A percentile compares a stretch with the other conserved stretches of the same genome.
phyloP scores from a whole-genome alignment of 2,888 invertebrate species.

The Nipponacmea schrenckii region DNA sequence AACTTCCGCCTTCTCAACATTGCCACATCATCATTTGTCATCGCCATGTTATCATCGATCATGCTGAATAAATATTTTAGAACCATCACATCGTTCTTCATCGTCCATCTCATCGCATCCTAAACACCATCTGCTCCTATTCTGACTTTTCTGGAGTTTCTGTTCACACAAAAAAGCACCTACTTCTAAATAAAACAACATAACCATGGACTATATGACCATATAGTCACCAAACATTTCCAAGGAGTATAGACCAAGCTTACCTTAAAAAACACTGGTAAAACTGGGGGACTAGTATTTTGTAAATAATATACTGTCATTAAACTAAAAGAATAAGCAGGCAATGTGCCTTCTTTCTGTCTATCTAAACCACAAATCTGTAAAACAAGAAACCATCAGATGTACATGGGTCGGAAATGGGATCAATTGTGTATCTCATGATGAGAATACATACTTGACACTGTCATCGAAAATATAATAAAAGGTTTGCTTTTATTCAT shows the following conservation, averaged over 20 bases:
- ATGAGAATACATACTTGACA: too few species aligned
- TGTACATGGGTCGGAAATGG: not conserved
- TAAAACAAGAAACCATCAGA: not conserved
- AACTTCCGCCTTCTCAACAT: too few species aligned
- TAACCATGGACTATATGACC: too few species aligned
- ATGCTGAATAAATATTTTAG: too few species aligned
- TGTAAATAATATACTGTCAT: conserved; percentile 72
- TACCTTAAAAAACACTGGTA: conserved; percentile 70
- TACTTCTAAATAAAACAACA: not conserved
- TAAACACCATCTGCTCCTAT: too few species aligned
- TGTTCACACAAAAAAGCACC: not conserved
- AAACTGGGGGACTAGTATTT: conserved; percentile 60
- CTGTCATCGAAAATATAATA: not conserved
- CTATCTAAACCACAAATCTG: conserved; percentile 69
- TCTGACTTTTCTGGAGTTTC: not conserved
- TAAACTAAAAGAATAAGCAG: conserved; percentile 69
- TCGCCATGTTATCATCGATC: too few species aligned
- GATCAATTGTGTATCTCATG: too few species aligned
- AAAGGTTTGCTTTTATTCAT: too few species aligned
- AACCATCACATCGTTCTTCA: too few species aligned
- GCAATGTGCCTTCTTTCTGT: conserved; percentile 69
- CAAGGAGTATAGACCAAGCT: not conserved
- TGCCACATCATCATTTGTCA: too few species aligned
- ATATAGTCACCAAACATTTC: too few species aligned
- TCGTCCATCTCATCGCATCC: too few species aligned